Evolutionary conservation across 2,888 invertebrate genomes (phyloP).

Genomic region (Chloromyia formosa): DNA sequence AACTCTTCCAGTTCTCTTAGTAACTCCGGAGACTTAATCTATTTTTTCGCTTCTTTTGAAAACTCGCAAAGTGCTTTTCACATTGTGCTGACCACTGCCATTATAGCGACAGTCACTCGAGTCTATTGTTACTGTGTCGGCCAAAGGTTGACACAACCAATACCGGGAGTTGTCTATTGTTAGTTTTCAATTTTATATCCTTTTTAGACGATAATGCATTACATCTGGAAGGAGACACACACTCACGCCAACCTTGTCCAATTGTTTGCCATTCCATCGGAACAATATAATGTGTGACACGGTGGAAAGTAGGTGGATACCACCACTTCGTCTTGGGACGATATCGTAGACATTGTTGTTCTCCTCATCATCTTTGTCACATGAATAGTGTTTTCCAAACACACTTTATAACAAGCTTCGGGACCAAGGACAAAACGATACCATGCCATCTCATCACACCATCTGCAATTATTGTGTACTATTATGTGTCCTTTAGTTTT

Average conservation of each 20-base stretch:
- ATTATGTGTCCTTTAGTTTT: no score
- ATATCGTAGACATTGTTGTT: no score
- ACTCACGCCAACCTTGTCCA: background rate
- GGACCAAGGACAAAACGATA: constrained; percentile 12
- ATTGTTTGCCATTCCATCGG: background rate
- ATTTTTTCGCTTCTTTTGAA: no score
- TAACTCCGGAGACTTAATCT: no score
- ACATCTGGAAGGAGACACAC: background rate
- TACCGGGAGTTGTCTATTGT: constrained; percentile 10
- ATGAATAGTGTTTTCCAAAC: constrained; percentile 19
- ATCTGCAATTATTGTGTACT: constrained; percentile 21
- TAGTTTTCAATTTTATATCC: constrained; percentile 32
- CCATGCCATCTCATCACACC: background rate
- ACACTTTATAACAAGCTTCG: background rate
- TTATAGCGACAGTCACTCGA: constrained; percentile 8
- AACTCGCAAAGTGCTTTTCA: background rate
- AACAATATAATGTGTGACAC: background rate
- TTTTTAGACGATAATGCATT: constrained; percentile 4
- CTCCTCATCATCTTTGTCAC: no score
- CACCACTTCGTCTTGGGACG: no score
- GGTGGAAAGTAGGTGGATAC: no score
- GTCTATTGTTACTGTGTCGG: constrained; percentile 11
- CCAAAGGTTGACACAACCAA: constrained; percentile 26
- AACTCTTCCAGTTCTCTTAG: no score
- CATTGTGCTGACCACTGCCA: constrained; percentile 16